Conservation (phyloP, 2,113 vertebrate genomes). For the Eubucco bourcierii region DNA sequence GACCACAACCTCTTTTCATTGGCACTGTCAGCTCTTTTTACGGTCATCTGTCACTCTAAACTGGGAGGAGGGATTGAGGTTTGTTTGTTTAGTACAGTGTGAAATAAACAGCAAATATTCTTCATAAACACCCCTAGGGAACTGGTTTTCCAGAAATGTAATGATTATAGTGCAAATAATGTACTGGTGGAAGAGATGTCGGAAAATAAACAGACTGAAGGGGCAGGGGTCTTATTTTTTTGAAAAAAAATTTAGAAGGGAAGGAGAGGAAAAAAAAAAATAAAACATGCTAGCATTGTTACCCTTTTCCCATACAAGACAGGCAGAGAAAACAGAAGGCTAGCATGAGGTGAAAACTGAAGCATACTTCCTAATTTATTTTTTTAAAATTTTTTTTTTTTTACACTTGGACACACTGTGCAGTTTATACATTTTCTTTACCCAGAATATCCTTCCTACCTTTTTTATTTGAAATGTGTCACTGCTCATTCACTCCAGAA, state of each 20-base stretch:
- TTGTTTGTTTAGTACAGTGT: not conserved
- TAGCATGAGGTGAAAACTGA: not conserved
- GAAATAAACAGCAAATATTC: not conserved
- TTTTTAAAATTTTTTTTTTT: not conserved
- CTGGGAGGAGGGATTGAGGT: not conserved
- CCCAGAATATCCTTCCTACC: not conserved
- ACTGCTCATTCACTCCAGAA: not conserved
- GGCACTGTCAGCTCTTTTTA: not conserved
- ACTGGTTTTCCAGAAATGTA: not conserved
- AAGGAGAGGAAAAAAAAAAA: not conserved
- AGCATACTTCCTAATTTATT: not conserved
- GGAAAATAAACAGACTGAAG: not conserved
- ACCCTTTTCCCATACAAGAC: not conserved
- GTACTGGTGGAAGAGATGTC: not conserved
- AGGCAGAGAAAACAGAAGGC: not conserved
- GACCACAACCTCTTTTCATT: not conserved
- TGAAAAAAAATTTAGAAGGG: not conserved
- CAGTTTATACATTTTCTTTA: not conserved
- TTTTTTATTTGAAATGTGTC: not conserved
- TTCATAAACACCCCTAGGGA: not conserved
- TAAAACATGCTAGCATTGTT: not conserved
- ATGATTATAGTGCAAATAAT: not conserved
- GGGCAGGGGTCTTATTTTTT: not conserved
- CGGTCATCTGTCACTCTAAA: not conserved
- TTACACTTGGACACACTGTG: not conserved